phyloP scores from a whole-genome alignment of 2,888 invertebrate genomes.

The Troides helena region DNA sequence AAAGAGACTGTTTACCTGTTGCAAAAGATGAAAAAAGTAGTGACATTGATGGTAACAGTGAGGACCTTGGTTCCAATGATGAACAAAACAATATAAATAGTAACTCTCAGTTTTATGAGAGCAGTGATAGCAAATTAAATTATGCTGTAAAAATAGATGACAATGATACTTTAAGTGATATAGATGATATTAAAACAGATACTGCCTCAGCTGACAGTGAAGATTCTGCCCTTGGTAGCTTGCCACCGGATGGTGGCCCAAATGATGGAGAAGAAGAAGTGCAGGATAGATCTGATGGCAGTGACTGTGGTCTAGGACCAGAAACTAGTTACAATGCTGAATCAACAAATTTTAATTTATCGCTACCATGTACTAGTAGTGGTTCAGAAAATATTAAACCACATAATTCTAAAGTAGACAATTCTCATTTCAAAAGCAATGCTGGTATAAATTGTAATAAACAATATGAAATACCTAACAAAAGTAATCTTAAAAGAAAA shows the following conservation, averaged over 20 bases:
- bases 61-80: conserved; percentile 65
- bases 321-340: conserved; percentile 84
- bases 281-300: conserved; percentile 88
- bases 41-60: conserved; percentile 71
- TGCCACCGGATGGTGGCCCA: conserved; percentile 70
- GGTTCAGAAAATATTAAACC: conserved; percentile 39
- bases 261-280: conserved; percentile 80
- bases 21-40: conserved; percentile 61
- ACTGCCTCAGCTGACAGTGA: conserved; percentile 80
- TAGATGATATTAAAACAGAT: conserved; percentile 76
- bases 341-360: conserved; percentile 58
- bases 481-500: conserved; percentile 86
- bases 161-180: conserved; percentile 76
- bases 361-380: conserved; percentile 57
- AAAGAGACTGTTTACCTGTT: conserved; percentile 47
- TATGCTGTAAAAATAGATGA: conserved; percentile 74
- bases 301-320: conserved; percentile 90
- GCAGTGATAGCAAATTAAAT: conserved; percentile 74
- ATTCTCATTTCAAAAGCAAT: conserved; percentile 34
- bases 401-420: conserved; percentile 31
- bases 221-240: conserved; percentile 82
- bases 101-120: conserved; percentile 78
- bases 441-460: conserved; percentile 37
- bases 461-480: conserved; percentile 48
- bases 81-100: conserved; percentile 65